Evolutionary conservation across 2,888 invertebrate genomes (phyloP), one percentile per base, ranked within the genome.

Genomic region (Lithophane socia): DNA sequence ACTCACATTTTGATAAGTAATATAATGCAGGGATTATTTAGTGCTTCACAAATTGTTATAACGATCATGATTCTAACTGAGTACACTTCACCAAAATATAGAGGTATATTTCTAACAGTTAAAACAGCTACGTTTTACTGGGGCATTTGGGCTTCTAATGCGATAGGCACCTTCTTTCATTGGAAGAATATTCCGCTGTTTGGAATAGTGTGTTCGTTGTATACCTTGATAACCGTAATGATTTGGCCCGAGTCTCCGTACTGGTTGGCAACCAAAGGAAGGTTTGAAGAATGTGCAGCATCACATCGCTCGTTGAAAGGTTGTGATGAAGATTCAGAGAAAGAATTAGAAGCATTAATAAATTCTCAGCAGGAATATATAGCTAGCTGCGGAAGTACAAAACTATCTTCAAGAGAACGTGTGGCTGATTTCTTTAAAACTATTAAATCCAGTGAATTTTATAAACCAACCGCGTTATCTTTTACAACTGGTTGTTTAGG

Each of bases 261-360:
- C 49, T 94, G 93, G 93, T 77, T 94, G 16, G 93, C 93, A 0
- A 92, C 87, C 37, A 91, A 86, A 80, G 89, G 87, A 18, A 85
- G 86, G 13, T 92, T 88, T 56, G 82, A 91, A 9, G 91, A 92
- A 66, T 92, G 93, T 69, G 87, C 87, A 37, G 72, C 68, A 21
- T 84, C 91, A 0, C 92, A 91, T 71, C 83, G 89, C 37, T 91
- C 89, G 88, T 65, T 94, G 0, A 92, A 92, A 75, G 94, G 94
- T 0, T 73, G 69, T 5, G 84, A 86, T 49, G 84, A 86, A 44
- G 83, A 86, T 47, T 85, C 93, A 0, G 89, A 92, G 71, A 89
- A 87, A 29, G 92, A 93, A 83, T 77, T 94, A 5, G 73, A 90
- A 37, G 75, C 67, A 4, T 74, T 93, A 2, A 91, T 92, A 9